Evolutionary conservation across 2,113 vertebrate genomes (phyloP).

Genomic region (Phrynosoma blainvillii): DNA sequence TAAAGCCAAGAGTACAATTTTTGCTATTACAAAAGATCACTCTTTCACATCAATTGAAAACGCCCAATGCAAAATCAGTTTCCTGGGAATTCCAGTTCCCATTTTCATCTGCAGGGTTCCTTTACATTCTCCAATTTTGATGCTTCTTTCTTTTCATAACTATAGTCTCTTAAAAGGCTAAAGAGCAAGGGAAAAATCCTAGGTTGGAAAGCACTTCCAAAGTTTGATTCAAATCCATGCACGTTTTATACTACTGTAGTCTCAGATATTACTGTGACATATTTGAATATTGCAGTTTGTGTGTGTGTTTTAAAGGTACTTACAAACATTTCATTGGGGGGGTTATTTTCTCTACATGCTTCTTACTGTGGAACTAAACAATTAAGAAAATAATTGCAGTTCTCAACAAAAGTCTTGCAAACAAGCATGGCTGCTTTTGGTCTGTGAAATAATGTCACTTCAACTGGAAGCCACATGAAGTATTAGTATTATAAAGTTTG

Average conservation of each 20-base stretch:
- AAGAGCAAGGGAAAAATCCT: not conserved
- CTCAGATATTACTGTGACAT: not conserved
- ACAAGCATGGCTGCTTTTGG: slow-evolving; percentile 34
- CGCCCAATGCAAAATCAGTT: slow-evolving; percentile 54
- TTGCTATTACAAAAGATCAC: slow-evolving; percentile 69
- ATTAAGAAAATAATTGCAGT: slow-evolving; percentile 51
- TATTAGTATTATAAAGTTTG: slow-evolving; percentile 20
- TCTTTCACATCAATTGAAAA: slow-evolving; percentile 65
- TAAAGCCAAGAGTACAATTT: slow-evolving; percentile 75
- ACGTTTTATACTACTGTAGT: not conserved
- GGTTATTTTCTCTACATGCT: slow-evolving; percentile 9
- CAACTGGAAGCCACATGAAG: slow-evolving; percentile 26
- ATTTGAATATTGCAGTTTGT: not conserved
- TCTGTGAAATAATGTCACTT: slow-evolving; percentile 3
- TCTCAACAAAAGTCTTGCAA: slow-evolving; percentile 40
- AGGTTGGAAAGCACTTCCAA: slow-evolving; percentile 31
- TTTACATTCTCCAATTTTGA: slow-evolving; percentile 51
- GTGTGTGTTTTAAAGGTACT: fast-evolving
- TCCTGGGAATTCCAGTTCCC: slow-evolving; percentile 64
- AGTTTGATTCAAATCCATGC: not conserved
- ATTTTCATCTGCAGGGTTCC: slow-evolving; percentile 53
- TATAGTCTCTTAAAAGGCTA: slow-evolving; percentile 42
- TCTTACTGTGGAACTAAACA: slow-evolving; percentile 46
- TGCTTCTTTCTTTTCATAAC: slow-evolving; percentile 46
- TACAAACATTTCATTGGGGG: not conserved